Conservation (phyloP, 2,888 invertebrate species). For the Ametastegia equiseti region DNA sequence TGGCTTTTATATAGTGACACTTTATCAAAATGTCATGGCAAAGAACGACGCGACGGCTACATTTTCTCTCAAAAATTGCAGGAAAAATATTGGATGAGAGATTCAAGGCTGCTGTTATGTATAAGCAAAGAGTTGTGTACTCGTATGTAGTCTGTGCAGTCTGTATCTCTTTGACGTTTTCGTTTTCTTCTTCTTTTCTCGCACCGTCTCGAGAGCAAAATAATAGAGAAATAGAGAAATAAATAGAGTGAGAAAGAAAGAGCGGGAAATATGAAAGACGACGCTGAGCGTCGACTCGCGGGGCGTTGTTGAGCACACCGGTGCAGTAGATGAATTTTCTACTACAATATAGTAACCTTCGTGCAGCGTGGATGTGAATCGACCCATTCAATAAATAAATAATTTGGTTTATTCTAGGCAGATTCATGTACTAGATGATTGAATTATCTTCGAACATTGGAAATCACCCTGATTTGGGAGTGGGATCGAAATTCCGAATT, state of each 20-base stretch:
- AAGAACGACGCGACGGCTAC: too few species aligned
- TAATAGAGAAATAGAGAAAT: neutral
- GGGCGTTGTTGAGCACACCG: conserved; percentile 30
- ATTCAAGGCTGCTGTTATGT: neutral
- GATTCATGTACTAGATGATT: too few species aligned
- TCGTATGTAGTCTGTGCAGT: too few species aligned
- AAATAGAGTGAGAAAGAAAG: neutral
- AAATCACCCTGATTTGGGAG: too few species aligned
- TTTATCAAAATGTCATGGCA: conserved; percentile 23
- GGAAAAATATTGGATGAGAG: neutral
- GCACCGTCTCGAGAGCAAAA: neutral
- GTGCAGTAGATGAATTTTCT: conserved; percentile 13
- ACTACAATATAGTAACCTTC: conserved; percentile 7
- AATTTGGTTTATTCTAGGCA: neutral
- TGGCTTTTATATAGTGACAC: too few species aligned
- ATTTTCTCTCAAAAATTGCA: neutral
- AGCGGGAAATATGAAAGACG: conserved; percentile 14
- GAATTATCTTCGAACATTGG: too few species aligned
- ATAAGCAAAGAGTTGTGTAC: too few species aligned
- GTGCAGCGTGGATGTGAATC: neutral
- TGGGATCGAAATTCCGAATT: too few species aligned
- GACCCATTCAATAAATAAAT: conserved; percentile 1
- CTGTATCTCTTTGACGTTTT: conserved; percentile 9
- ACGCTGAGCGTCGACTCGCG: conserved; percentile 40
- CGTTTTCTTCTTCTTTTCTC: neutral